Evolutionary conservation across 2,797 vertebrate species (phyloP), one percentile per base, ranked within the genome.

Genomic region (Cercopithecus mitis): DNA sequence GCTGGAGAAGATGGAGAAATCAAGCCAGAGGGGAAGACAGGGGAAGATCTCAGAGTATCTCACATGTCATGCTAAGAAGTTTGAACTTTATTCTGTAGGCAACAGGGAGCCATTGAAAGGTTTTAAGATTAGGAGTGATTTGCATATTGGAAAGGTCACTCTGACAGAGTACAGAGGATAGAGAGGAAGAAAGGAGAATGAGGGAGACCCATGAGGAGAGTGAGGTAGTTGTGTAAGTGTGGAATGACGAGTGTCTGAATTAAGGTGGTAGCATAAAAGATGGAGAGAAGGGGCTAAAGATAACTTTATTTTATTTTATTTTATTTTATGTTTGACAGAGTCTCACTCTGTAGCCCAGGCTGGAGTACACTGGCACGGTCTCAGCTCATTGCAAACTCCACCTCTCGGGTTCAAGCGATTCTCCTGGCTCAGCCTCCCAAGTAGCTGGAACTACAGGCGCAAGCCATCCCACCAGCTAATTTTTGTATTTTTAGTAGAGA

Each of bases 91-190:
- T 97, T 86, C 82, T 92, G n/a, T 57, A 52, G 95, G 82, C 98
- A 83, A 87, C 22, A 47, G 95, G 96, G 97, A 97, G 88, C 82
- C 81, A 91, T 98, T 94, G 81, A 76, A 73, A 91, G 86, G 27
- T 33, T 95, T 95, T 70, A 92, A 96, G 33, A 67, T 75, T 81
- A 43, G 8, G 14, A 58, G 55, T 95, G 85, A 97, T 97, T 97
- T 97, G 96, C 94, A 97, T 96, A 95, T 96, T 96, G 47, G 96
- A 98, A 98, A 98, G 97, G 97, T 98, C 97, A 98, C 73, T 95
- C 90, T 97, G 95, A 97, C 87, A 96, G 43, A 82, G n/a, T 76
- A n/a, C 36, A 4, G 88, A 96, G 39, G 61, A 87, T 76, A 27
- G 82, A 96, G 72, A 95, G 57, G 50, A 41, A 90, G 80, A 83